Conservation (phyloP, 37 sponge, comb jelly and placozoan genomes). For the Crambe crambe region DNA sequence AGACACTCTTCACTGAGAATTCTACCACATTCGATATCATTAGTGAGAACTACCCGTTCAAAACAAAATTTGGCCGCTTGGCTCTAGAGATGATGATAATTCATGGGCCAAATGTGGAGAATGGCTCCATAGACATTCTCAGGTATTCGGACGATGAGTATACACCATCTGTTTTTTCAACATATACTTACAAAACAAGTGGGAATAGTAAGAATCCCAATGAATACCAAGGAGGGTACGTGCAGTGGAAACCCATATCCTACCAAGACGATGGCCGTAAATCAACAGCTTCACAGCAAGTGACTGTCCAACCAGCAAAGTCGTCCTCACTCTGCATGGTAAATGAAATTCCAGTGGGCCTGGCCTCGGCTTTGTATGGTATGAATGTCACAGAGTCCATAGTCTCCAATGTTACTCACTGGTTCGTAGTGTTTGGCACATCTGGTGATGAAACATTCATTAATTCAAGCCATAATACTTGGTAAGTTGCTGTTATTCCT, state of each 20-base stretch:
- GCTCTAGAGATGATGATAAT: slow-evolving; percentile 62
- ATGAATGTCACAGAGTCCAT: neutral
- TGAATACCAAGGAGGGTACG: slow-evolving; percentile 10
- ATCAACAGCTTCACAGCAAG: slow-evolving; percentile 64
- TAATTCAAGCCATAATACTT: slow-evolving; percentile 40
- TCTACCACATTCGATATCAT: slow-evolving; percentile 52
- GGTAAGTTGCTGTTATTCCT: slow-evolving; percentile 41
- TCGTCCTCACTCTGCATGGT: neutral
- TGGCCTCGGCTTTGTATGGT: slow-evolving; percentile 43
- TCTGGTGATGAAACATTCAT: slow-evolving; percentile 52
- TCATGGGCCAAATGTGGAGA: slow-evolving; percentile 33
- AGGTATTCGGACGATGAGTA: slow-evolving; percentile 70
- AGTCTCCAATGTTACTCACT: slow-evolving; percentile 7
- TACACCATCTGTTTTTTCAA: slow-evolving; percentile 71
- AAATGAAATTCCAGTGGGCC: slow-evolving; percentile 21
- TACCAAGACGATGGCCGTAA: slow-evolving; percentile 39
- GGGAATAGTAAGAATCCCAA: neutral
- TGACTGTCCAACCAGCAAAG: slow-evolving; percentile 1
- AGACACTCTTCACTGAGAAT: slow-evolving; percentile 35
- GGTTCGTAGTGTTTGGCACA: slow-evolving; percentile 71
- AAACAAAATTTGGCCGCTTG: neutral
- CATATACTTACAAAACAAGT: slow-evolving; percentile 35
- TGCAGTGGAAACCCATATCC: slow-evolving; percentile 80
- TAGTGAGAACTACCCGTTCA: slow-evolving; percentile 16
- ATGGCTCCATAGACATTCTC: neutral